phyloP scores from a whole-genome alignment of 2,113 vertebrate genomes.

The Pseudonaja textilis region DNA sequence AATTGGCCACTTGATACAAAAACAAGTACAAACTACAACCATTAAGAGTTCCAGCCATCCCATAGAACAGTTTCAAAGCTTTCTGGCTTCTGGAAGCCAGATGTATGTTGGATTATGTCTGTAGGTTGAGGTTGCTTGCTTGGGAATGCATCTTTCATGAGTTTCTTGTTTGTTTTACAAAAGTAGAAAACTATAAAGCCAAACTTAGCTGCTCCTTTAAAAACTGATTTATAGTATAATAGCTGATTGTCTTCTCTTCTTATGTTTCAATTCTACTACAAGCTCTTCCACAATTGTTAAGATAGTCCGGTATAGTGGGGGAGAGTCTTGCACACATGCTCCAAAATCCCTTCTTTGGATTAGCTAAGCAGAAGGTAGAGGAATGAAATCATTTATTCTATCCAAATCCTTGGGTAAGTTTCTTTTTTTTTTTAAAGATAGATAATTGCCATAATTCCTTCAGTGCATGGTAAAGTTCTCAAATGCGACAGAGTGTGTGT shows the following conservation, averaged over 20 bases:
- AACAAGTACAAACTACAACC: not conserved
- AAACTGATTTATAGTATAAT: not conserved
- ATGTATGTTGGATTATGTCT: not conserved
- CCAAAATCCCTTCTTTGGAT: not conserved
- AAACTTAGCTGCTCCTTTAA: not conserved
- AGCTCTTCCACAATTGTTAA: not conserved
- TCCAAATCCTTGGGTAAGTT: not conserved
- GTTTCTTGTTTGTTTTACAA: not conserved
- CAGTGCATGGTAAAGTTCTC: not conserved
- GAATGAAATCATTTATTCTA: not conserved
- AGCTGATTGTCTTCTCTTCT: not conserved
- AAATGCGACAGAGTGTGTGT: not conserved
- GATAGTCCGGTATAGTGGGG: not conserved
- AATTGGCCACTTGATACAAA: not conserved
- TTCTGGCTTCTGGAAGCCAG: not conserved
- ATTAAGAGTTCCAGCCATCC: not conserved
- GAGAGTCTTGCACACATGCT: not conserved
- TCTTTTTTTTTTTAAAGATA: not conserved
- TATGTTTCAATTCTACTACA: not conserved
- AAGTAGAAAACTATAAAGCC: not conserved
- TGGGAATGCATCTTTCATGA: not conserved
- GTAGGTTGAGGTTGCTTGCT: not conserved
- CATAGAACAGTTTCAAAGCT: not conserved
- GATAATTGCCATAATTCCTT: not conserved
- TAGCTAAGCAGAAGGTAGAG: not conserved